Conservation (phyloP, 2,113 vertebrate species). For the Holacanthus passer region DNA sequence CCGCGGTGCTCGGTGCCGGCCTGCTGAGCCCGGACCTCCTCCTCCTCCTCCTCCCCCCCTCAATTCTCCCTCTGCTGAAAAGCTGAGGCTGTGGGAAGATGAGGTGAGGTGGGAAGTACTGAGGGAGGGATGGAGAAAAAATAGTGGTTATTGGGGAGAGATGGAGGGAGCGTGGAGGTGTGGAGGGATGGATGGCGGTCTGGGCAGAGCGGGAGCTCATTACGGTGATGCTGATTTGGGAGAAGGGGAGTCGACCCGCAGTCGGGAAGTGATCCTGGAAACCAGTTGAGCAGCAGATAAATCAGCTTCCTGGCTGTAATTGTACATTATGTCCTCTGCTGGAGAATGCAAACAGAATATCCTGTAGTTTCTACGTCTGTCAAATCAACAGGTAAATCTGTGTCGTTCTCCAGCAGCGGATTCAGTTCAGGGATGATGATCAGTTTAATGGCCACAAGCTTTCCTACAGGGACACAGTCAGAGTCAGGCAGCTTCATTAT, state of each 20-base stretch:
- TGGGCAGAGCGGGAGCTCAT: conserved; percentile 35
- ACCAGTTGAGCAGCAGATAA: not conserved
- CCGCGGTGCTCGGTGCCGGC: conserved; percentile 24
- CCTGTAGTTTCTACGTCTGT: not conserved
- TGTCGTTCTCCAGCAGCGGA: not conserved
- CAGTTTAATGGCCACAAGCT: not conserved
- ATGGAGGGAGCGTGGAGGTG: not conserved
- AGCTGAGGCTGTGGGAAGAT: conserved; percentile 25
- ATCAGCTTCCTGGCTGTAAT: not conserved
- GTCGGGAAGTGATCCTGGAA: conserved; percentile 31
- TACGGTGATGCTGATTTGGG: conserved; percentile 40
- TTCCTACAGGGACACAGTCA: not conserved
- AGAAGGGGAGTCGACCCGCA: conserved; percentile 19
- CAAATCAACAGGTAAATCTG: conserved; percentile 25
- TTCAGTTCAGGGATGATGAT: not conserved
- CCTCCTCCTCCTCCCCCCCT: not conserved
- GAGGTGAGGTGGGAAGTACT: not conserved
- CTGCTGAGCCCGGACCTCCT: conserved; percentile 13
- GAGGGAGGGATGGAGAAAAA: not conserved
- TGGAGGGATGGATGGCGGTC: conserved; percentile 9
- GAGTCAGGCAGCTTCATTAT: conserved; percentile 3
- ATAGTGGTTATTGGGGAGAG: not conserved
- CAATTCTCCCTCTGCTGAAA: conserved; percentile 11
- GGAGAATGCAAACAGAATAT: not conserved
- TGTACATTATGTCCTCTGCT: not conserved